These are phyloP conservation scores for Didymodactylos carnosus DNA, from an alignment of 2,888 invertebrate genomes.

Conservation along the genomic window DNA sequence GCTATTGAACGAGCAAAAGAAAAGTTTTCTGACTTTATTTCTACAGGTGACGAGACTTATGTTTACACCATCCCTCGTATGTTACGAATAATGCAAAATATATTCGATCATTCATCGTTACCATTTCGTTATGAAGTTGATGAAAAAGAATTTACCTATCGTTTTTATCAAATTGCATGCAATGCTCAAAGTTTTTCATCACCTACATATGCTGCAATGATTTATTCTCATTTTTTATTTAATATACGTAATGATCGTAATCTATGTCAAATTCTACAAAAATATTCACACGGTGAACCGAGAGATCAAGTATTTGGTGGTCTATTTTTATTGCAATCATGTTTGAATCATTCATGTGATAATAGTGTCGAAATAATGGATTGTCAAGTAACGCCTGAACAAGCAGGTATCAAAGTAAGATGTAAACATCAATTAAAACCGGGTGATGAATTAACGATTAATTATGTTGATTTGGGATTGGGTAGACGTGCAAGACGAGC, in stretches of 20 bases:
- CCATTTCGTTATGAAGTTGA: constrained; percentile 17
- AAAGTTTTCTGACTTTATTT: constrained; percentile 19
- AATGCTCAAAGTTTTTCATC: constrained; percentile 24
- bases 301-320: constrained; percentile 23
- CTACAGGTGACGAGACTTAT: constrained; percentile 19
- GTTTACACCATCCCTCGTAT: constrained; percentile 19
- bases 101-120: constrained; percentile 18
- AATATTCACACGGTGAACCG: constrained; percentile 15
- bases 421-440: neutral
- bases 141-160: constrained; percentile 20
- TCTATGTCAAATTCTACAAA: neutral
- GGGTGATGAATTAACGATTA: neutral
- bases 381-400: constrained; percentile 4
- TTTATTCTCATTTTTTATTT: constrained; percentile 16
- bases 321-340: constrained; percentile 23
- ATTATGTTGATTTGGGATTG: neutral
- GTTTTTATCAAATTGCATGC: constrained; percentile 21
- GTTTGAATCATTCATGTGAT: constrained; percentile 23
- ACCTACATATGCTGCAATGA: constrained; percentile 18
- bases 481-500: neutral
- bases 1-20: too few relatives aligned
- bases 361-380: constrained; percentile 21
- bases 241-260: constrained; percentile 16
- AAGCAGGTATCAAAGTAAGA: neutral
- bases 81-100: constrained; percentile 20